A percentile compares a stretch with the other conserved stretches of the same genome.
These are phyloP conservation scores for Rhinopithecus roxellana DNA, from an alignment of 2,113 vertebrate genomes.

Conservation along the genomic window DNA sequence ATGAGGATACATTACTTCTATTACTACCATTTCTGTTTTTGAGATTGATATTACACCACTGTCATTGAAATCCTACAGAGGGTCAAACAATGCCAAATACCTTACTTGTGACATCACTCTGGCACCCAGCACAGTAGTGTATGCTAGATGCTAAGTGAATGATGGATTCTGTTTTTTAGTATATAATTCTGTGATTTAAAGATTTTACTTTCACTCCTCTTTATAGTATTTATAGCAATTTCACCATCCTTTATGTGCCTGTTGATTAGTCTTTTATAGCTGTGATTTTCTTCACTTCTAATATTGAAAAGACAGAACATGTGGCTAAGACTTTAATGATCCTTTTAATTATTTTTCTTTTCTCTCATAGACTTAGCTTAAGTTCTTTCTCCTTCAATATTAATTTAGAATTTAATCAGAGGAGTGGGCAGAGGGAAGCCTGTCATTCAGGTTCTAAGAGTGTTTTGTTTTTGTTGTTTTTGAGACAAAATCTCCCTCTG, in stretches of 20 bases:
- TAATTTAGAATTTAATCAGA: background rate
- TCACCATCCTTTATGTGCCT: background rate
- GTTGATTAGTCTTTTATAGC: slow-evolving; percentile 27
- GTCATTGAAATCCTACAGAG: background rate
- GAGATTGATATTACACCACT: background rate
- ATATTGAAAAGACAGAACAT: slow-evolving; percentile 28
- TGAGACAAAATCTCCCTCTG: too few species aligned
- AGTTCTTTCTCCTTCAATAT: slow-evolving; percentile 8
- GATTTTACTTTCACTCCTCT: background rate
- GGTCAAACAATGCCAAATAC: background rate
- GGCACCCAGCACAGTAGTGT: background rate
- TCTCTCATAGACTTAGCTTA: background rate
- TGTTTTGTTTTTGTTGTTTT: background rate
- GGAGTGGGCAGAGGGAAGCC: background rate
- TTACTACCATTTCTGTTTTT: background rate
- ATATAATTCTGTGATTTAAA: background rate
- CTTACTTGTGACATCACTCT: background rate
- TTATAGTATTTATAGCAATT: background rate
- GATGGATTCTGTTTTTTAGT: background rate
- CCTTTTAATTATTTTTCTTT: slow-evolving; percentile 60
- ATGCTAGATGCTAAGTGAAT: background rate
- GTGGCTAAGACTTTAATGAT: background rate
- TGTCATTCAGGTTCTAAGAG: background rate
- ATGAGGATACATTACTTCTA: background rate
- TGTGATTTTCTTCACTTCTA: slow-evolving; percentile 48